Evolutionary conservation across 2,113 vertebrate species (phyloP).

Genomic region (Amphilophus citrinellus): DNA sequence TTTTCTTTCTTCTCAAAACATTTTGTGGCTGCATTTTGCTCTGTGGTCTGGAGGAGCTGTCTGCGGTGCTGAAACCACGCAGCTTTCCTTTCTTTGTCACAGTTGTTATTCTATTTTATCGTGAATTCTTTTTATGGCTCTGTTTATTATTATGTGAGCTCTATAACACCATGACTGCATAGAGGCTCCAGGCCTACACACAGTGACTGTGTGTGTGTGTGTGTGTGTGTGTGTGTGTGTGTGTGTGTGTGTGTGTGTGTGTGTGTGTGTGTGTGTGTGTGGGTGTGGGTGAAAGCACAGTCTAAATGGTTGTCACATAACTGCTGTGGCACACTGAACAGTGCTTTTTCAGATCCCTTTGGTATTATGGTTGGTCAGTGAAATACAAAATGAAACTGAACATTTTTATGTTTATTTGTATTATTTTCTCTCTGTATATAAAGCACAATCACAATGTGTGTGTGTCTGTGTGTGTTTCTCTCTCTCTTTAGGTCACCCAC

Average conservation of each 20-base stretch:
- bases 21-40: neutral
- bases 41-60: slow-evolving; percentile 40
- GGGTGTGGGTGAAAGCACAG: neutral
- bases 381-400: slow-evolving; percentile 8
- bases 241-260: neutral
- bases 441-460: too few species aligned
- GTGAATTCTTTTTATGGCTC: neutral
- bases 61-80: slow-evolving; percentile 38
- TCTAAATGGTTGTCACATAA: slow-evolving; percentile 68
- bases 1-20: neutral
- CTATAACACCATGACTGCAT: slow-evolving; percentile 28
- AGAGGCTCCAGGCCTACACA: slow-evolving; percentile 49
- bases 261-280: slow-evolving; percentile 31
- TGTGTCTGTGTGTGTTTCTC: neutral
- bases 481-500: slow-evolving; percentile 89
- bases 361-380: slow-evolving; percentile 20
- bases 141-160: slow-evolving; percentile 5
- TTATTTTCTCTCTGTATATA: neutral
- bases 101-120: neutral
- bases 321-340: slow-evolving; percentile 51
- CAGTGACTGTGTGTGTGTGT: slow-evolving; percentile 24
- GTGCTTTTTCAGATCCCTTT: slow-evolving; percentile 37
- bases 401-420: neutral
- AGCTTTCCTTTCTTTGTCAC: neutral
- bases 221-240: neutral